phyloP scores from a whole-genome alignment of 2,797 vertebrate genomes.

The Phataginus tricuspis region DNA sequence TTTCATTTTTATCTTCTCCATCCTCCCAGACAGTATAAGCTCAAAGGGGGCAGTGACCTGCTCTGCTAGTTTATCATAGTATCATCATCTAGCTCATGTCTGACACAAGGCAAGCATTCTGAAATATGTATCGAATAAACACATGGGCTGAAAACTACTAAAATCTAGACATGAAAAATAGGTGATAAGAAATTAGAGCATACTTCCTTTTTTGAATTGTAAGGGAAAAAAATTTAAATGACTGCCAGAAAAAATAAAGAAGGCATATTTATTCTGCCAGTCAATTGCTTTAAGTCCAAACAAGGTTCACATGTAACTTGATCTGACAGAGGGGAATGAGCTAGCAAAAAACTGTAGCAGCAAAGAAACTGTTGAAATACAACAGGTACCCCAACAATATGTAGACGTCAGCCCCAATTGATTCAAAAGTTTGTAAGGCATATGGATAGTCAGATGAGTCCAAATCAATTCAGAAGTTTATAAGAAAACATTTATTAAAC shows the following conservation, averaged over 20 bases:
- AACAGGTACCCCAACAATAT: not conserved
- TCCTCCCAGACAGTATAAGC: not conserved
- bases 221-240: not conserved
- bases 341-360: not conserved
- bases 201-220: not conserved
- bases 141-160: not conserved
- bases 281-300: not conserved
- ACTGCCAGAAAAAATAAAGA: not conserved
- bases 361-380: not conserved
- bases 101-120: not conserved
- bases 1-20: not conserved
- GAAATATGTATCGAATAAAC: not conserved
- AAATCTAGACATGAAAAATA: not conserved
- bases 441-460: not conserved
- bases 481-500: constrained; percentile 33
- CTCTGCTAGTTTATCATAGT: not conserved
- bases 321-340: not conserved
- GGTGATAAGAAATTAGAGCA: not conserved
- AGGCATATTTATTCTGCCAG: not conserved
- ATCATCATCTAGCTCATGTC: not conserved
- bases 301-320: not conserved
- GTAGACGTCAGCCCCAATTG: not conserved
- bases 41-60: not conserved
- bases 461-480: constrained; percentile 40
- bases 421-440: not conserved